Base-by-base conservation (phyloP, 2,888 invertebrate genomes). In the Chalcis sispes region DNA sequence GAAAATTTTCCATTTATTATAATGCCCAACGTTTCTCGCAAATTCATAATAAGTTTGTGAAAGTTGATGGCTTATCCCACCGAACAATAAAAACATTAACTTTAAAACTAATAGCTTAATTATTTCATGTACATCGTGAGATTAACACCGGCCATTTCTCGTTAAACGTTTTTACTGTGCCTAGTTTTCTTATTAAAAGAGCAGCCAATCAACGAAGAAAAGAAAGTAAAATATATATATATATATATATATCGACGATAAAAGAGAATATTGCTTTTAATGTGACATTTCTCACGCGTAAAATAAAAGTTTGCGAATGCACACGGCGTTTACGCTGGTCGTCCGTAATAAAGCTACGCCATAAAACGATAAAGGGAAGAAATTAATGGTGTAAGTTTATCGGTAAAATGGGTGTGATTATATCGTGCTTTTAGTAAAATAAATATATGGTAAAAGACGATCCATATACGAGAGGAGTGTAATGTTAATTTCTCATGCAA, bases 81-180 rank as follows among this genome's bases (percentile, higher is more conserved):
- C 20, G 23, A n/a, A 7, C 2, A 32, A 32, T 32, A 64, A 32
- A 42, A 50, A 64, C 20, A 29, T 50, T 32, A 48, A 29, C 32
- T 15, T 29, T 50, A 29, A 32, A 64, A 50, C 48, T 50, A 50
- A 64, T 64, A 46, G 48, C 50, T 64, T 50, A 64, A 64, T 64
- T 64, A 50, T 50, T 42, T 10, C 15, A 42, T 13, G 13, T 42
- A 42, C 42, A n/a, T 32, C 29, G n/a, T 29, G 32, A 32, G 20
- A 27, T 40, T n/a, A n/a, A 18, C 32, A 13, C 13, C 32, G 20
- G 13, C 20, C 20, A 64, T 64, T 64, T 64, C 20, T 32, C 32
- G 32, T 64, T 50, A 10, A 36, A 23, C 13, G 42, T 61, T 42
- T 61, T 61, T 61, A 10, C 36, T 13, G 36, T 23, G 46, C 18